phyloP scores from a whole-genome alignment of 2,113 vertebrate species.

The Phrynosoma platyrhinos region DNA sequence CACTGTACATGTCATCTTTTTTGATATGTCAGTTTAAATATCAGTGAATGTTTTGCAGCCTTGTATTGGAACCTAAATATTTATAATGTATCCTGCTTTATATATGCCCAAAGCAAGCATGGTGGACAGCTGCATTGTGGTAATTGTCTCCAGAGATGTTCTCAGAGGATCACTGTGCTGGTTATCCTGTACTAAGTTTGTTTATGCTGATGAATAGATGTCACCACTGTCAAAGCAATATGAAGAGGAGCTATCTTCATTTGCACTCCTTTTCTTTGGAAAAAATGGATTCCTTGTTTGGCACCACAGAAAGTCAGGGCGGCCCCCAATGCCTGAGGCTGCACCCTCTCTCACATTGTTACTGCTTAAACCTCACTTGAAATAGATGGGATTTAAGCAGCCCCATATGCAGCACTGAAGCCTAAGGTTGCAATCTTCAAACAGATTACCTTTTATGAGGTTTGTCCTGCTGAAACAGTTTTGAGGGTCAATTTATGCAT shows the following conservation, averaged over 20 bases:
- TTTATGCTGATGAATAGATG: conserved; percentile 8
- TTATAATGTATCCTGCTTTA: neutral
- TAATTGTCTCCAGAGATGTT: neutral
- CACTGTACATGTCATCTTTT: neutral
- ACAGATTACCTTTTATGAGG: conserved; percentile 2
- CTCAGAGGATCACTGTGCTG: neutral
- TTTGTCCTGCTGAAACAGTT: neutral
- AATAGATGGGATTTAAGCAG: neutral
- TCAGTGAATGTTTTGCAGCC: neutral
- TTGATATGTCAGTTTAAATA: neutral
- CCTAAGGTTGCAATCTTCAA: conserved; percentile 4
- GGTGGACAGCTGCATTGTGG: neutral
- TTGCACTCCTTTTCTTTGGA: neutral
- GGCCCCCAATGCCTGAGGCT: neutral
- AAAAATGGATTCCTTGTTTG: neutral
- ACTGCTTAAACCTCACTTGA: conserved; percentile 4
- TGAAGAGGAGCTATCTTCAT: neutral
- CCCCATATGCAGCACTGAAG: neutral
- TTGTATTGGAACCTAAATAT: neutral
- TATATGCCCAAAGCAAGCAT: neutral
- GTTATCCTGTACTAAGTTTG: neutral
- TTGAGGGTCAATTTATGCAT: neutral
- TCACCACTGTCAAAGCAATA: neutral
- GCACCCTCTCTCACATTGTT: neutral
- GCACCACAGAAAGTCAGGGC: neutral